Percentiles rank a stretch among this genome's conserved stretches.
Conservation (phyloP, 2,113 vertebrate species). For the Isichthys henryi region DNA sequence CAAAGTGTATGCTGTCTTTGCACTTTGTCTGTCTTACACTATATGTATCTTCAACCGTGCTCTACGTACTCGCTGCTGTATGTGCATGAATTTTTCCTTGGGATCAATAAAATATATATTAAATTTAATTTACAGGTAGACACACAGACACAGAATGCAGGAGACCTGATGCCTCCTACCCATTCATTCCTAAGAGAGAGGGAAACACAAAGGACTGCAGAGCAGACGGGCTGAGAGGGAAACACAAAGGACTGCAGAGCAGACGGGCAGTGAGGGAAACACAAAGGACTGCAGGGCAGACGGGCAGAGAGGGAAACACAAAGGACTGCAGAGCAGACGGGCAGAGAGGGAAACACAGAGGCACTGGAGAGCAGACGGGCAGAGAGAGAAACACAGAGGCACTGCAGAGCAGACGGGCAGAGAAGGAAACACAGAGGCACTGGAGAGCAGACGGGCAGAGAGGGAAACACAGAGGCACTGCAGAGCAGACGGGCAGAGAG, state of each 20-base stretch:
- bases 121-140: background rate
- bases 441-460: background rate
- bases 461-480: too few relatives aligned
- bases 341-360: background rate
- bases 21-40: background rate
- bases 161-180: background rate
- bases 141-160: background rate
- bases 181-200: background rate
- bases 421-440: background rate
- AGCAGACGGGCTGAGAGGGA: background rate
- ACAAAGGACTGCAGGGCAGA: background rate
- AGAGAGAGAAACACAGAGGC: background rate
- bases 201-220: background rate
- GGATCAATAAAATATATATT: background rate
- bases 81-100: background rate
- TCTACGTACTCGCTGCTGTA: background rate
- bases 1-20: background rate
- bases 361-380: background rate
- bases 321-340: background rate
- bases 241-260: background rate
- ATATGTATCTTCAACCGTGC: background rate
- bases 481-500: background rate
- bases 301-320: background rate
- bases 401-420: background rate
- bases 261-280: background rate